Base-by-base conservation (phyloP, 1,140 invertebrate genomes). In the Agrypnia vestita region DNA sequence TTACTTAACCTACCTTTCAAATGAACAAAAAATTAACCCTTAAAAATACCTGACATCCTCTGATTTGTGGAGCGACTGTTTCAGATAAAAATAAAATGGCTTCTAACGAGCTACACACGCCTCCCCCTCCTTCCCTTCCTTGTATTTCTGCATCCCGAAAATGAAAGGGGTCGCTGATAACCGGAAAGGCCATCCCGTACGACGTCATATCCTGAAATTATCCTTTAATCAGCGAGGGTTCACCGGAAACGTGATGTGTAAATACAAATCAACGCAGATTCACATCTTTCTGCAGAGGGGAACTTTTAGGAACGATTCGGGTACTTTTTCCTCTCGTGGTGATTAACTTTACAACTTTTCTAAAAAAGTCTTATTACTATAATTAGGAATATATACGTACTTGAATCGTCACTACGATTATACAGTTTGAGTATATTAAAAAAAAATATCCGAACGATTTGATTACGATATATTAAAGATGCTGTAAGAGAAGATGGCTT, bases 221-320 rank as follows among this genome's bases (percentile, higher is more conserved):
- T 77, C 75, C 75, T 77, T 77, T 77, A 77, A 77, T 77, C 75
- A 77, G 75, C 61, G 75, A 77, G 75, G 75, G 75, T 77, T 35
- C 75, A 43, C 55, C 59, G 59, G 47, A 67, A 77, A 67, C 75
- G 75, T 51, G 62, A 67, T 53, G 59, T 67, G 75, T 77, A 77
- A 77, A 77, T 77, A 77, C 59, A 51, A 77, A 77, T 77, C 75
- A 77, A 61, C 49, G 46, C 47, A 62, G 47, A 77, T 71, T 51
- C 67, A 71, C 67, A 53, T 71, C 15, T 71, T 67, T 67, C 62
- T 44, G 62, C 15, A 67, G 15, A 67, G 62, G 62, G 55, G 55
- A 19, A 10, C 17, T 59, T 59, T 59, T 59, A 19, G 55, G 17
- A 15, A 59, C 55, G 21, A 59, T 59, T 59, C 55, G n/a, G 55